A percentile compares a stretch with the other conserved stretches of the same genome.
Evolutionary conservation across 2,113 vertebrate genomes (phyloP).

Genomic region (Perccottus glenii): DNA sequence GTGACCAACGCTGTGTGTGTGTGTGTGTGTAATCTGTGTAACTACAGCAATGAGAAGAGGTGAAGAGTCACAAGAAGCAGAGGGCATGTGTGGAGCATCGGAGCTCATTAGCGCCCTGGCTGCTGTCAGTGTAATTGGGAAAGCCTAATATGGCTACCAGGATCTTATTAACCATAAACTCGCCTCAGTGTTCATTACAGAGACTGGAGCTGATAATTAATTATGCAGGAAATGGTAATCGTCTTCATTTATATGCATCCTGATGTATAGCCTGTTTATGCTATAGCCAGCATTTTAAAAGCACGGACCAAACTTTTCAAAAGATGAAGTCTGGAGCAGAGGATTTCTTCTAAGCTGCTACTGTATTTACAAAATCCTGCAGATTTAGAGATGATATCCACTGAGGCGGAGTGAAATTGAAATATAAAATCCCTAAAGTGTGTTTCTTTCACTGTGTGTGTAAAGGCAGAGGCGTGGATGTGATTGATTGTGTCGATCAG

Average conservation of each 20-base stretch:
- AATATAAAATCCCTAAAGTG: conserved; percentile 17
- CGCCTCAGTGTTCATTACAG: conserved; percentile 22
- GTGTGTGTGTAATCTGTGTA: background rate
- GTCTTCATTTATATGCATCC: conserved; percentile 8
- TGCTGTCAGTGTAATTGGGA: conserved; percentile 20
- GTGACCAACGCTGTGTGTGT: background rate
- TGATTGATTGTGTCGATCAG: conserved; percentile 66
- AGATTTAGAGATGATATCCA: conserved; percentile 35
- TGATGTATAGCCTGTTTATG: background rate
- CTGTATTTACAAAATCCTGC: conserved; percentile 18
- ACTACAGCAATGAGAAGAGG: background rate
- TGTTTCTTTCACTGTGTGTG: conserved; percentile 17
- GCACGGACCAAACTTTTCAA: conserved; percentile 3
- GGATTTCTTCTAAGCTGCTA: conserved; percentile 36
- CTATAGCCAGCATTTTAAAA: conserved; percentile 9
- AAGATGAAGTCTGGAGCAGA: conserved; percentile 21
- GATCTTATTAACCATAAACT: conserved; percentile 18
- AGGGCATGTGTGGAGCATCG: background rate
- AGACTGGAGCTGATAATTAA: conserved; percentile 26
- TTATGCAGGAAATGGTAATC: conserved; percentile 38
- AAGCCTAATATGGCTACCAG: conserved; percentile 31
- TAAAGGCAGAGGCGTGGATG: conserved; percentile 9
- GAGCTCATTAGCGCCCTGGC: conserved; percentile 37
- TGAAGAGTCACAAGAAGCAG: conserved; percentile 12
- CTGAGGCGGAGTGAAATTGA: conserved; percentile 20